Evolutionary conservation across 2,113 vertebrate genomes (phyloP).

Genomic region (Otus sunia): DNA sequence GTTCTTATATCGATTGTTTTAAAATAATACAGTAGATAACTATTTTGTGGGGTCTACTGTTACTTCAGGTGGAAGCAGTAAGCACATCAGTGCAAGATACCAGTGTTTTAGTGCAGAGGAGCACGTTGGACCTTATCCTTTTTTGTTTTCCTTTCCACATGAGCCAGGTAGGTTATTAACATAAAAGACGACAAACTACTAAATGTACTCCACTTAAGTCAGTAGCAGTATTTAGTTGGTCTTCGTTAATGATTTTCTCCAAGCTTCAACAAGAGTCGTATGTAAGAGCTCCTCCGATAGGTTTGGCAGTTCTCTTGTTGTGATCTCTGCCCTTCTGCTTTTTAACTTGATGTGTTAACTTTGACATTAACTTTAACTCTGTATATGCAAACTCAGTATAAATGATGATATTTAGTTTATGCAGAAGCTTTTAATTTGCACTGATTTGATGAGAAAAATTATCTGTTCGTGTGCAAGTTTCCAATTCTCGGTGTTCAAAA

Average conservation of each 20-base stretch:
- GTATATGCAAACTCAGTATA: neutral
- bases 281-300: neutral
- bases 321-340: neutral
- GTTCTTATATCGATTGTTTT: neutral
- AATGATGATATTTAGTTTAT: neutral
- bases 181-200: neutral
- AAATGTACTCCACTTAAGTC: neutral
- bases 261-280: neutral
- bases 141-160: conserved; percentile 99
- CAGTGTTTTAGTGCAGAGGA: conserved; percentile 96
- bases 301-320: neutral
- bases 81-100: conserved; percentile 97
- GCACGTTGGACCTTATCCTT: conserved; percentile 95
- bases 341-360: neutral
- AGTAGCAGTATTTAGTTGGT: neutral
- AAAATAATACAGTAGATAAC: neutral
- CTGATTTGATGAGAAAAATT: neutral
- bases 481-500: neutral
- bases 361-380: neutral
- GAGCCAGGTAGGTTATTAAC: conserved; percentile 87
- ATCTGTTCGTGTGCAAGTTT: neutral
- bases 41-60: neutral
- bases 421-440: neutral
- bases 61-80: conserved; percentile 93
- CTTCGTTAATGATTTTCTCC: neutral